Percentiles rank a stretch among this genome's conserved stretches.
Evolutionary conservation across 2,113 vertebrate species (phyloP).

Genomic region (Cygnus buccinator): DNA sequence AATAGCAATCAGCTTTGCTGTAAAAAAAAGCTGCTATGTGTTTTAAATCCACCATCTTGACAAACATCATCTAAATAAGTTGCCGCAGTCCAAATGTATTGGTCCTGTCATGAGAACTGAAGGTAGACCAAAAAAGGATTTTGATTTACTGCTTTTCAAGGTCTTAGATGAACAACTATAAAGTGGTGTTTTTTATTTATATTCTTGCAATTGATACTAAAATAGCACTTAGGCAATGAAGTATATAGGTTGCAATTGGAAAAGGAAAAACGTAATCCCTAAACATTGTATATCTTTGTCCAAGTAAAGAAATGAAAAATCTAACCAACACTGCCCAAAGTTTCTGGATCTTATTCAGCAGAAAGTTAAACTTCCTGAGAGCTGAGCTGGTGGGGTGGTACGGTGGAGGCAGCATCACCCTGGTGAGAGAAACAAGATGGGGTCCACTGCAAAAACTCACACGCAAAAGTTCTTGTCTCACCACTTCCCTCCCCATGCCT

Average conservation of each 20-base stretch:
- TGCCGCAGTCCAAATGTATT: constrained; percentile 66
- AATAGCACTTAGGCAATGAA: constrained; percentile 71
- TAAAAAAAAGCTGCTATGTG: constrained; percentile 35
- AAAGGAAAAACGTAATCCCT: constrained; percentile 57
- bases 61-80: constrained; percentile 65
- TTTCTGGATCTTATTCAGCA: constrained; percentile 42
- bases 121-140: constrained; percentile 51
- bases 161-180: constrained; percentile 69
- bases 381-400: neutral
- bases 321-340: constrained; percentile 23
- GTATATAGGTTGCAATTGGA: constrained; percentile 61
- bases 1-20: constrained; percentile 54
- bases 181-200: constrained; percentile 69
- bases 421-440: neutral
- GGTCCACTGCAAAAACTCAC: neutral
- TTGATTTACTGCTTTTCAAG: constrained; percentile 75
- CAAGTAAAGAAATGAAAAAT: constrained; percentile 67
- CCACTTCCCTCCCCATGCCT: neutral
- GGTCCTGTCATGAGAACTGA: constrained; percentile 62
- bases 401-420: neutral
- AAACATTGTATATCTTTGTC: constrained; percentile 66
- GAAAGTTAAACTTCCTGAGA: constrained; percentile 41
- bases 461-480: neutral
- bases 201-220: constrained; percentile 69
- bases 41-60: constrained; percentile 66